These are phyloP conservation scores for Anadara kagoshimensis DNA, from an alignment of 1,140 invertebrate genomes.

Conservation along the genomic window DNA sequence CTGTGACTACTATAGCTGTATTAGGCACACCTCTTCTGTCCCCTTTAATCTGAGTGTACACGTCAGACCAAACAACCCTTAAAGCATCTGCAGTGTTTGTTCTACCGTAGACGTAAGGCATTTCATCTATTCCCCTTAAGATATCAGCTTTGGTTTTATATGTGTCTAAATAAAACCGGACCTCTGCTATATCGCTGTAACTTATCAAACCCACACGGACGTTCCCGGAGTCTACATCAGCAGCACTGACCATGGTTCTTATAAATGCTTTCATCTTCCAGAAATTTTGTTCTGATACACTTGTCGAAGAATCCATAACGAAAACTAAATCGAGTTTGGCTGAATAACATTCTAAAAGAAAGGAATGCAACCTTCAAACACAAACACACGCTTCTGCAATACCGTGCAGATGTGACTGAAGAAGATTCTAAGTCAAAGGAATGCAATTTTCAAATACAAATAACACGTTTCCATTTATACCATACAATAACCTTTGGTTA, in stretches of 20 bases:
- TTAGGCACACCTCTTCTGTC: constrained; percentile 34
- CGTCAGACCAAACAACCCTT: constrained; percentile 23
- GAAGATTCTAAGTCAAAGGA: too few relatives aligned
- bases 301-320: constrained; percentile 51
- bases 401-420: too few relatives aligned
- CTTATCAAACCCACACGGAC: constrained; percentile 39
- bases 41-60: constrained; percentile 23
- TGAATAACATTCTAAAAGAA: constrained; percentile 28
- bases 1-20: constrained; percentile 48
- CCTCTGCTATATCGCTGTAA: constrained; percentile 31
- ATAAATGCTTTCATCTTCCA: constrained; percentile 45
- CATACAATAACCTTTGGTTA: too few relatives aligned
- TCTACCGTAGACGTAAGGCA: constrained; percentile 39
- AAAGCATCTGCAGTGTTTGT: constrained; percentile 38
- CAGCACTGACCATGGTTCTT: constrained; percentile 22
- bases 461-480: too few relatives aligned
- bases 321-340: constrained; percentile 48
- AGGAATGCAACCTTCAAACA: neutral
- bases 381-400: too few relatives aligned
- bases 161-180: constrained; percentile 45
- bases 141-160: constrained; percentile 21
- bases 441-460: too few relatives aligned
- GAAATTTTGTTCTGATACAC: constrained; percentile 51
- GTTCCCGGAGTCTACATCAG: constrained; percentile 35
- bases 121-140: constrained; percentile 28